A percentile compares a stretch with the other conserved stretches of the same genome.
Evolutionary conservation across 2,113 vertebrate species (phyloP).

Genomic region (Micromys minutus): DNA sequence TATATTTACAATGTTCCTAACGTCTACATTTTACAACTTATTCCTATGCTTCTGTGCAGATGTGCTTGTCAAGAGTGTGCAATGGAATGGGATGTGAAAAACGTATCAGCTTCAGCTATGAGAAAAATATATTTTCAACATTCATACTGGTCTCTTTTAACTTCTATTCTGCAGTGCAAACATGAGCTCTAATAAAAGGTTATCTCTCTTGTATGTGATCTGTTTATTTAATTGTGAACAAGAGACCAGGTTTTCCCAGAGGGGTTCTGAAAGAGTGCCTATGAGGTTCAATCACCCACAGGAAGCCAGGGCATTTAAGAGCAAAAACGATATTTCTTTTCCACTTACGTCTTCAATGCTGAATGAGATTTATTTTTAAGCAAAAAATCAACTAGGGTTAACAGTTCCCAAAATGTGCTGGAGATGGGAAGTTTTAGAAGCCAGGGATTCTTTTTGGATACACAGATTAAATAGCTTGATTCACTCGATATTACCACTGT

Average conservation of each 20-base stretch:
- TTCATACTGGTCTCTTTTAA: neutral
- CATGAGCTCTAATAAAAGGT: neutral
- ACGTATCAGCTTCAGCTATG: neutral
- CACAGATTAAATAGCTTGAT: neutral
- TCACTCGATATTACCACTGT: neutral
- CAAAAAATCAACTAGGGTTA: neutral
- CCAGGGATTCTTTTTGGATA: neutral
- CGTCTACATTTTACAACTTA: too few species aligned
- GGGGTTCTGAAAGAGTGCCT: neutral
- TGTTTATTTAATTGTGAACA: neutral
- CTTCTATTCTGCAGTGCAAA: neutral
- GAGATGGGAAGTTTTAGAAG: neutral
- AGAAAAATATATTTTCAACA: neutral
- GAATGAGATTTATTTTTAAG: neutral
- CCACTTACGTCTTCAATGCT: neutral
- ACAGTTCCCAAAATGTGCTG: neutral
- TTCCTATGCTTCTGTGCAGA: neutral
- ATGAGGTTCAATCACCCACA: neutral
- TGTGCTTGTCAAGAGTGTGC: neutral
- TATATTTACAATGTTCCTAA: neutral
- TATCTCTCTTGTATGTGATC: neutral
- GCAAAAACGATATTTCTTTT: neutral
- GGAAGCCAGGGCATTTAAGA: neutral
- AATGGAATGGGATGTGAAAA: neutral
- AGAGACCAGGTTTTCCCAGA: slow-evolving; percentile 17